These are phyloP conservation scores for Lamellibrachia satsuma DNA, from an alignment of 2,888 invertebrate species.

Conservation along the genomic window DNA sequence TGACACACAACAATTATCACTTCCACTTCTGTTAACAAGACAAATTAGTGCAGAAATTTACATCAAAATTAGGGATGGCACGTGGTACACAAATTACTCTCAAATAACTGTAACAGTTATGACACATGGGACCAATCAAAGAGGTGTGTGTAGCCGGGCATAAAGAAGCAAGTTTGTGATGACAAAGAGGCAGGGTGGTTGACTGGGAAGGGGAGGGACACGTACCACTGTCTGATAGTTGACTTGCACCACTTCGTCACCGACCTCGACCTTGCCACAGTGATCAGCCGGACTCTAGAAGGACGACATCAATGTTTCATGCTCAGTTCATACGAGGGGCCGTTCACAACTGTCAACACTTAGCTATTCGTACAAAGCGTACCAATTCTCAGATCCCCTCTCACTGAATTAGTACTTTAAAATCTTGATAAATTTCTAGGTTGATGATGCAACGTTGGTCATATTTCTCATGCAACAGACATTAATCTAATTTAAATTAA, in stretches of 20 bases:
- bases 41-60: too few relatives aligned
- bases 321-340: background rate
- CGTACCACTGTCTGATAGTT: constrained; percentile 72
- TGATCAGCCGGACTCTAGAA: constrained; percentile 86
- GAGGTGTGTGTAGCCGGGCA: background rate
- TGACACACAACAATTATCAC: background rate
- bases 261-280: constrained; percentile 90
- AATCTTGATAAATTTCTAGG: too few relatives aligned
- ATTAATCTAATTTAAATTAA: too few relatives aligned
- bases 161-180: background rate
- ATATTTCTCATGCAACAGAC: too few relatives aligned
- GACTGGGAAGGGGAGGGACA: background rate
- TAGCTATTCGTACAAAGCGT: too few relatives aligned
- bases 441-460: too few relatives aligned
- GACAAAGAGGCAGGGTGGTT: background rate
- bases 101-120: background rate
- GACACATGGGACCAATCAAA: background rate
- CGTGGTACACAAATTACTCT: too few relatives aligned
- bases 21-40: background rate
- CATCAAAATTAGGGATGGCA: too few relatives aligned
- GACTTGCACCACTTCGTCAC: constrained; percentile 91
- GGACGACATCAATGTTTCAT: constrained; percentile 28
- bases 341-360: background rate
- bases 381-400: too few relatives aligned
- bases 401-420: too few relatives aligned